These are phyloP conservation scores for Daktulosphaira vitifoliae DNA, from an alignment of 1,140 invertebrate species.

Conservation along the genomic window DNA sequence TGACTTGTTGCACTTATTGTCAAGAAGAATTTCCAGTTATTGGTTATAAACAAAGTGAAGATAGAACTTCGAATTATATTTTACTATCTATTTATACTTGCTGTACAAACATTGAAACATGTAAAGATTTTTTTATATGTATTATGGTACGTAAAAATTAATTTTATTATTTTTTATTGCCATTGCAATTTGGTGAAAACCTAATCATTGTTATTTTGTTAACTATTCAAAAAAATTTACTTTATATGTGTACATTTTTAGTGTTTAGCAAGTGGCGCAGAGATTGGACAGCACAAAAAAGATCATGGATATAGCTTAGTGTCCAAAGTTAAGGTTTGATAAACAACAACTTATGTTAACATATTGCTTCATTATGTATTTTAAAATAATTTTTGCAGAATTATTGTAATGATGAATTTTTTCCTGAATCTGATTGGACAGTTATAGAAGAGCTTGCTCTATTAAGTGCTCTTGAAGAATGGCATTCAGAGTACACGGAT, in stretches of 20 bases:
- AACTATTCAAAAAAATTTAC: too few species aligned
- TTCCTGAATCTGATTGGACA: not conserved
- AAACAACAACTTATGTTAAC: not conserved
- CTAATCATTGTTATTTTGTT: too few species aligned
- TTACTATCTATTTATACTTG: not conserved
- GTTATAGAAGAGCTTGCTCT: slow-evolving; percentile 1
- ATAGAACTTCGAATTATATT: not conserved
- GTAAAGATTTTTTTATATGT: slow-evolving; percentile 9
- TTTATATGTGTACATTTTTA: not conserved
- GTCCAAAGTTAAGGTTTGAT: not conserved
- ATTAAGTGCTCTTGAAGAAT: not conserved
- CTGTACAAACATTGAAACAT: slow-evolving; percentile 4
- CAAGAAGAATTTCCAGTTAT: slow-evolving; percentile 12
- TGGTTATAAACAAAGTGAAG: not conserved
- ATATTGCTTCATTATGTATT: not conserved
- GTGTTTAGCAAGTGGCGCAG: slow-evolving; percentile 12
- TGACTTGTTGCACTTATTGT: not conserved
- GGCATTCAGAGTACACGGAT: not conserved
- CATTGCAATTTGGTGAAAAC: too few species aligned
- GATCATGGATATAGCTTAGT: not conserved
- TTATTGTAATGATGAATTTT: slow-evolving; percentile 12
- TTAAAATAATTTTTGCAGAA: not conserved
- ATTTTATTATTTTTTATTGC: not conserved
- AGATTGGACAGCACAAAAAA: slow-evolving; percentile 9
- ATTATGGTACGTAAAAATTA: not conserved